phyloP scores from a whole-genome alignment of 2,888 invertebrate species.

The Platycheirus rosarum region DNA sequence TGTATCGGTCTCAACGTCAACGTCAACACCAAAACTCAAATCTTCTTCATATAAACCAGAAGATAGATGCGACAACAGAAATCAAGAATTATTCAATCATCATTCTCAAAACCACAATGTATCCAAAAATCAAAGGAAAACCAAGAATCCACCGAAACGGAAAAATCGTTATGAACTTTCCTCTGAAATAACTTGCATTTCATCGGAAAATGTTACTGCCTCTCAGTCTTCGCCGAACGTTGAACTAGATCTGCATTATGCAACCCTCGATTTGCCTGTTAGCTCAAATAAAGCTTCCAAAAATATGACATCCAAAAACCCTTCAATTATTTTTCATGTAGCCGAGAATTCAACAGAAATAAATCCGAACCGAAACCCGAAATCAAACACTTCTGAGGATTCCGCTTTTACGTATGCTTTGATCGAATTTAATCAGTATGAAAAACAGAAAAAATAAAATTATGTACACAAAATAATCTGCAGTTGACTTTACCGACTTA shows the following conservation, averaged over 20 bases:
- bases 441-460: too few species aligned
- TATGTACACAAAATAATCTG: too few species aligned
- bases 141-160: conserved; percentile 77
- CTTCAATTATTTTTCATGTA: too few species aligned
- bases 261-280: conserved; percentile 85
- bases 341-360: too few species aligned
- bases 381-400: too few species aligned
- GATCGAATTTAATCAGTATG: too few species aligned
- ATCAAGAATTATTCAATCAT: conserved; percentile 73
- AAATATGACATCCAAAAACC: too few species aligned
- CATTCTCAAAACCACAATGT: conserved; percentile 71
- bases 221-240: conserved; percentile 80
- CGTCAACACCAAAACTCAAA: conserved; percentile 75
- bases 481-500: too few species aligned
- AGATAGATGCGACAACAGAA: conserved; percentile 75
- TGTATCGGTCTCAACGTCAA: conserved; percentile 72
- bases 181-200: neutral
- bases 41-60: conserved; percentile 74
- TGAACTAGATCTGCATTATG: conserved; percentile 86
- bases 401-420: too few species aligned
- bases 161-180: conserved; percentile 21
- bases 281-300: conserved; percentile 53
- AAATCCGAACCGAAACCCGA: too few species aligned
- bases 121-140: conserved; percentile 43
- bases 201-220: conserved; percentile 75